Evolutionary conservation across 1,140 invertebrate species (phyloP).

Genomic region (Chironomus striatipennis): DNA sequence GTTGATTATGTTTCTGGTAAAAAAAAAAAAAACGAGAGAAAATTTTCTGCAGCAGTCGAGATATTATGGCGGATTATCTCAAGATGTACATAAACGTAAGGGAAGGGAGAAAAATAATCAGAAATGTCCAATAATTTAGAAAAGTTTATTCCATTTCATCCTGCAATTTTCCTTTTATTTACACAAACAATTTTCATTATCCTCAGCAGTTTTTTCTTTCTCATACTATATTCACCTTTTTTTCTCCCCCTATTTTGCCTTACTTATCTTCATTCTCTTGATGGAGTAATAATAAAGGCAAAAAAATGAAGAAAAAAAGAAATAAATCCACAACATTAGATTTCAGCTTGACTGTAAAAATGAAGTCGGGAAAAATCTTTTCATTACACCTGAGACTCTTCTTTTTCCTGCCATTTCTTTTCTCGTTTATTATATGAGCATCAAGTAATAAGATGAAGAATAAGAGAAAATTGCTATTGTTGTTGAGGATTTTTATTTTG

Average conservation of each 20-base stretch:
- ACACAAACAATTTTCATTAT: slow-evolving; percentile 4
- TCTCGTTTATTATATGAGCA: not conserved
- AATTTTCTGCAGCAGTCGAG: not conserved
- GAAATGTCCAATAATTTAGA: slow-evolving; percentile 16
- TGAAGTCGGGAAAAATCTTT: not conserved
- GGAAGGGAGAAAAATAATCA: not conserved
- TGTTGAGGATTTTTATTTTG: not conserved
- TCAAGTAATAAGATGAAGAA: not conserved
- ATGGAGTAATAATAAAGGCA: slow-evolving; percentile 2
- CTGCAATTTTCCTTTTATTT: not conserved
- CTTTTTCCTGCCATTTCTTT: not conserved
- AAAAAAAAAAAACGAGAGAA: not conserved
- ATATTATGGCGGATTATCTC: not conserved
- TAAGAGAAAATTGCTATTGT: slow-evolving; percentile 11
- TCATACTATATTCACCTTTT: not conserved
- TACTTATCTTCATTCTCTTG: not conserved
- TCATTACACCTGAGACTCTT: slow-evolving; percentile 20
- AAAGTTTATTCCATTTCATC: slow-evolving; percentile 9
- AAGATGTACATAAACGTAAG: not conserved
- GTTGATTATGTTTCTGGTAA: not conserved
- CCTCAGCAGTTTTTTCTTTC: not conserved
- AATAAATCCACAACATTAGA: slow-evolving; percentile 12
- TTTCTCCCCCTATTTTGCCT: not conserved
- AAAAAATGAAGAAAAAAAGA: not conserved
- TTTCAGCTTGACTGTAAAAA: slow-evolving; percentile 20